Evolutionary conservation across 2,113 vertebrate species (phyloP).

Genomic region (Scortum barcoo): DNA sequence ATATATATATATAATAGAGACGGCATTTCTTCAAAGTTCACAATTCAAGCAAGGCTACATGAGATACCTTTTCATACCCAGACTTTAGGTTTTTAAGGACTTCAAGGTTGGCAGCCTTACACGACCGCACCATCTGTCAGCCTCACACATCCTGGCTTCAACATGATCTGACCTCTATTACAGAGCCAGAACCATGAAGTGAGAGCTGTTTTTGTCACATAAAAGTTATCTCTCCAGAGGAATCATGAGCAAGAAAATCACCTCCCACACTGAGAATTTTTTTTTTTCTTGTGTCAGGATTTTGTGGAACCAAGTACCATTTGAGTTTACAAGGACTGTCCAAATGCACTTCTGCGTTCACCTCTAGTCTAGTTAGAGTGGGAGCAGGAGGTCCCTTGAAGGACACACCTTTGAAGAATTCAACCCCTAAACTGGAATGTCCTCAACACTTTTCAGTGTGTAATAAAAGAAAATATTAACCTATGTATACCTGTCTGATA

Average conservation of each 20-base stretch:
- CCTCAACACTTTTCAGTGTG: background rate
- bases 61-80: background rate
- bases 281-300: background rate
- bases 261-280: background rate
- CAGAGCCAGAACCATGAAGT: background rate
- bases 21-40: slow-evolving; percentile 9
- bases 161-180: background rate
- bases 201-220: background rate
- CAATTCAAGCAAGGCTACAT: slow-evolving; percentile 1
- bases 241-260: background rate
- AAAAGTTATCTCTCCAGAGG: background rate
- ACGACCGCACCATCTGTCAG: background rate
- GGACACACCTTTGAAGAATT: background rate
- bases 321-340: background rate
- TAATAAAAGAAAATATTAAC: too few relatives aligned
- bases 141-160: background rate
- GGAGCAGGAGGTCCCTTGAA: background rate
- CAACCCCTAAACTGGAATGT: background rate
- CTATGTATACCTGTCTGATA: background rate
- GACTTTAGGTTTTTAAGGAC: background rate
- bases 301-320: too few relatives aligned
- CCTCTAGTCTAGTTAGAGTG: background rate
- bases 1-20: too few relatives aligned
- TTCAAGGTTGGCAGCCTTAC: background rate
- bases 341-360: background rate